Percentiles rank a stretch among this genome's conserved stretches.
Conservation (phyloP, 1,140 invertebrate genomes). For the Ceratosolen solmsi region DNA sequence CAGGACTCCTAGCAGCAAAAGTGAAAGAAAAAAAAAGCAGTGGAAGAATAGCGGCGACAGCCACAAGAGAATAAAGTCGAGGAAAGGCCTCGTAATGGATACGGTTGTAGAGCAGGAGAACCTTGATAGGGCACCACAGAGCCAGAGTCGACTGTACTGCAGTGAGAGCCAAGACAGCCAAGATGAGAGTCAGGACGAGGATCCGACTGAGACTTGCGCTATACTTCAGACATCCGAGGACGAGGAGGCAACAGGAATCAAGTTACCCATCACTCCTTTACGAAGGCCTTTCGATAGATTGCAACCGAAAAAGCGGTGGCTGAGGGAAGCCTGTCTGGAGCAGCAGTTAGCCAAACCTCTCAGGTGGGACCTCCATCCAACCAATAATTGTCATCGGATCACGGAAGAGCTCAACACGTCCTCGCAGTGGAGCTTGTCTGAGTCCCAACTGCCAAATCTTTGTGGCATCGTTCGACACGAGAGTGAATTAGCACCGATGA, state of each 20-base stretch:
- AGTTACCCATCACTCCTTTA: conserved; percentile 63
- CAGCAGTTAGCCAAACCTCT: conserved; percentile 71
- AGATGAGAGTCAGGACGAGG: conserved; percentile 71
- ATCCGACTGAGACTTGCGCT: conserved; percentile 62
- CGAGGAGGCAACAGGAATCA: conserved; percentile 58
- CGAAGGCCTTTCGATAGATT: conserved; percentile 69
- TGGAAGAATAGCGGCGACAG: conserved; percentile 66
- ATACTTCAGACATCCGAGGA: conserved; percentile 66
- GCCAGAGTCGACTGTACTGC: conserved; percentile 62
- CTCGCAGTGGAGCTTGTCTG: conserved; percentile 46
- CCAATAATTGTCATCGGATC: conserved; percentile 36
- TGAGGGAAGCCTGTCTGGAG: conserved; percentile 76
- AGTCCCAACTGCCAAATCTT: conserved; percentile 39
- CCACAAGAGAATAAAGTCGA: conserved; percentile 66
- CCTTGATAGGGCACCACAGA: conserved; percentile 59
- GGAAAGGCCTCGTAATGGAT: conserved; percentile 71
- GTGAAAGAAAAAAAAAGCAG: conserved; percentile 67
- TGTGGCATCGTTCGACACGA: conserved; percentile 3
- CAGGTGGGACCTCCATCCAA: conserved; percentile 68
- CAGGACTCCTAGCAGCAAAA: conserved; percentile 71
- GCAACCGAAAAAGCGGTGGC: conserved; percentile 79
- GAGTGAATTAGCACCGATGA: not conserved
- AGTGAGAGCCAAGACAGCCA: conserved; percentile 68
- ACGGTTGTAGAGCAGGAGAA: conserved; percentile 68
- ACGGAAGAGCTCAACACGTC: conserved; percentile 36